Evolutionary conservation across 2,113 vertebrate species (phyloP).

Genomic region (Lamprotornis superbus): DNA sequence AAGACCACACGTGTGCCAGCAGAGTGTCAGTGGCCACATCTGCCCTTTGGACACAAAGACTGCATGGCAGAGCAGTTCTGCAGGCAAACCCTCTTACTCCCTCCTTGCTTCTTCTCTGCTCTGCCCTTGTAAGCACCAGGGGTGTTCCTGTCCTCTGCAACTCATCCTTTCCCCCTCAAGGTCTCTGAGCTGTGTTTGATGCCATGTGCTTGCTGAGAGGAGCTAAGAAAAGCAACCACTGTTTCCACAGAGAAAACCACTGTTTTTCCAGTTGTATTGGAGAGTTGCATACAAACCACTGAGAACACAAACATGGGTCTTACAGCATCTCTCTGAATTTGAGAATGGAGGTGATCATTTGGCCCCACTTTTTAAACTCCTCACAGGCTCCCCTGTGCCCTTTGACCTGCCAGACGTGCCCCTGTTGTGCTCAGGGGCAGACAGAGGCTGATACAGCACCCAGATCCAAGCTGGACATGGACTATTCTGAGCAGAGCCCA

Average conservation of each 20-base stretch:
- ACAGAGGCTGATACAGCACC: not conserved
- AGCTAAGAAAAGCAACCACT: not conserved
- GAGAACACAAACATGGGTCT: accelerated
- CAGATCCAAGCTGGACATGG: no score
- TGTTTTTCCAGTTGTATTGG: not conserved
- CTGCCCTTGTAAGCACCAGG: accelerated
- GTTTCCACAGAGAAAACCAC: not conserved
- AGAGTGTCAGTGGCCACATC: not conserved
- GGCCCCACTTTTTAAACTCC: not conserved
- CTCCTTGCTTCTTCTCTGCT: not conserved
- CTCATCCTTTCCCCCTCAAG: not conserved
- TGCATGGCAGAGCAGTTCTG: accelerated
- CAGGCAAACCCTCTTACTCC: not conserved
- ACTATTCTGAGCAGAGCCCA: accelerated
- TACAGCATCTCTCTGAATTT: not conserved
- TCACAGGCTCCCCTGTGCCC: accelerated
- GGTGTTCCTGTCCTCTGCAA: accelerated
- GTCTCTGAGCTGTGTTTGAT: not conserved
- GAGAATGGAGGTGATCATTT: not conserved
- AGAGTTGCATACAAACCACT: not conserved
- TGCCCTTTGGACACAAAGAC: accelerated
- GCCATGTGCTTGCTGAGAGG: not conserved
- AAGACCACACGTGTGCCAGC: accelerated
- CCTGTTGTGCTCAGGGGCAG: not conserved
- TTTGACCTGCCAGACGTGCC: not conserved